A percentile compares a stretch with the other conserved stretches of the same genome.
phyloP scores from a whole-genome alignment of 2,888 invertebrate genomes.

The Geophilus truncorum region DNA sequence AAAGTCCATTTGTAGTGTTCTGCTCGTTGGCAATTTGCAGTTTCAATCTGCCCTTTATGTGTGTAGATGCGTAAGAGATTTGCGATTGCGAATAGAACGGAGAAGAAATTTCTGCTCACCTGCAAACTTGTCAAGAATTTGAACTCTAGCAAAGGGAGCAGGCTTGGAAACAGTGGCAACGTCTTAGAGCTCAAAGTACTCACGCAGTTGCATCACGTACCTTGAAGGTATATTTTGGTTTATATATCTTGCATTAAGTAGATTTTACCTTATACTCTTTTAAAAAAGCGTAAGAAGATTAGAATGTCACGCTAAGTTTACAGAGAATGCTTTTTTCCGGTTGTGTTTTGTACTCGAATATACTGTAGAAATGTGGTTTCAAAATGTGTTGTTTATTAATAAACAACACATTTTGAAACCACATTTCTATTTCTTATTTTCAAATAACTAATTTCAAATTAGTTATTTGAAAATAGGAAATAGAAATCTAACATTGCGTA shows the following conservation, averaged over 20 bases:
- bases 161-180: conserved; percentile 79
- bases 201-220: conserved; percentile 78
- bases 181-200: conserved; percentile 76
- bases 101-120: conserved; percentile 3
- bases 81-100: not conserved
- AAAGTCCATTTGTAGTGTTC: not conserved
- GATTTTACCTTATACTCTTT: too few species aligned
- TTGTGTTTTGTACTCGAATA: too few species aligned
- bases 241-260: not conserved
- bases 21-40: not conserved
- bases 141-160: conserved; percentile 73
- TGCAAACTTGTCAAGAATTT: conserved; percentile 73
- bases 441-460: too few species aligned
- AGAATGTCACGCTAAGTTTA: too few species aligned
- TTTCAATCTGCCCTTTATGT: not conserved
- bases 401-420: too few species aligned
- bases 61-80: conserved; percentile 13
- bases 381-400: too few species aligned
- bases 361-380: too few species aligned
- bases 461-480: too few species aligned
- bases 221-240: conserved; percentile 51
- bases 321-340: too few species aligned
- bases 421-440: too few species aligned
- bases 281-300: too few species aligned
- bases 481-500: too few species aligned